Evolutionary conservation across 2,888 invertebrate genomes (phyloP).

Genomic region (Aleiodes testaceus): DNA sequence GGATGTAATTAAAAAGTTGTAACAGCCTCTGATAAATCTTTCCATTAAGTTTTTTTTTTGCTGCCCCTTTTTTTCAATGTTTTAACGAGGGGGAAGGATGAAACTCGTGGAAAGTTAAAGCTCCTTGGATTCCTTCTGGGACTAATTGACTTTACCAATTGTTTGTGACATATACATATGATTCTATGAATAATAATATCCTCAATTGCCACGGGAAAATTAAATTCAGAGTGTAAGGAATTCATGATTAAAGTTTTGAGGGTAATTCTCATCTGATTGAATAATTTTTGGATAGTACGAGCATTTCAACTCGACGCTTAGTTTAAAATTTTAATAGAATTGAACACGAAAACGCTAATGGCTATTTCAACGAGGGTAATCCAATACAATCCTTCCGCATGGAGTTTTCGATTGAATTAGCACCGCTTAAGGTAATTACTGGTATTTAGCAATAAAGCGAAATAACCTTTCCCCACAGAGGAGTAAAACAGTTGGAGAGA

Average conservation of each 20-base stretch:
- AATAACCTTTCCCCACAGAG: conserved; percentile 33
- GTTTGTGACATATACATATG: background rate
- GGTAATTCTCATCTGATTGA: background rate
- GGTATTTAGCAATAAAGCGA: conserved; percentile 45
- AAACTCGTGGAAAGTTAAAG: background rate
- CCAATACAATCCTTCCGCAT: conserved; percentile 25
- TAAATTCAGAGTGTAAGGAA: background rate
- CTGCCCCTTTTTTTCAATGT: background rate
- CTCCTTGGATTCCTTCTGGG: background rate
- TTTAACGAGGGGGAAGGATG: conserved; percentile 12
- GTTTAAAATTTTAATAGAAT: conserved; percentile 29
- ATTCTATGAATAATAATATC: background rate
- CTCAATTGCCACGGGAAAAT: background rate
- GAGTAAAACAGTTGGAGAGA: conserved; percentile 17
- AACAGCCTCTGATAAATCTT: conserved; percentile 41
- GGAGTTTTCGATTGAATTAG: conserved; percentile 45
- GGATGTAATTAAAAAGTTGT: conserved; percentile 44
- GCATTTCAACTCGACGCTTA: background rate
- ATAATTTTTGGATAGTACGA: background rate
- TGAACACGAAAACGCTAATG: conserved; percentile 28
- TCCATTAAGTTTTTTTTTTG: conserved; percentile 29
- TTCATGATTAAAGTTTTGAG: background rate
- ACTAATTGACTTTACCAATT: background rate
- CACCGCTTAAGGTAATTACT: conserved; percentile 46
- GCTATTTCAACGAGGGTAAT: conserved; percentile 28